Base-by-base conservation (phyloP, 2,888 invertebrate genomes). In the Sycophila texana region DNA sequence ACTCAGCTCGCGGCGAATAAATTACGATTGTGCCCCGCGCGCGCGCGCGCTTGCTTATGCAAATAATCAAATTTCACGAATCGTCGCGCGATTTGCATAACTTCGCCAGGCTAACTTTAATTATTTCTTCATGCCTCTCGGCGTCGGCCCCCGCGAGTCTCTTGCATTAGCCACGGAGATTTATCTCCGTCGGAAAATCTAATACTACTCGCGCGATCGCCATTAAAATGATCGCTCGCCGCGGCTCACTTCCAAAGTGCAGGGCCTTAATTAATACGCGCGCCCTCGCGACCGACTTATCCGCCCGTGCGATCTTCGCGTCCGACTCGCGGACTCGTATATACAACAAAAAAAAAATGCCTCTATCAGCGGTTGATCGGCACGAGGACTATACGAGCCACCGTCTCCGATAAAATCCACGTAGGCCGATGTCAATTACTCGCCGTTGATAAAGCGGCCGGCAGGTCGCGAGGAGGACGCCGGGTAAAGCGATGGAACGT, bases 31-130 rank as follows among this genome's bases (percentile, higher is more conserved):
- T 57, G n/a, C 20, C 39, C 26, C 26, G 55, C 55, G 3, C 55
- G 55, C 18, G 16, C 18, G 18, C 55, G 55, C 18, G 57, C n/a
- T n/a, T 18, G 22, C 18, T 74, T 65, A 74, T 39, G 74, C 51
- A 65, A 65, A 55, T 74, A 14, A 74, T 30, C 18, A 61, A 63
- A 26, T 63, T 16, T 47, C 39, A 13, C 63, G 18, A 72, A 30
- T 51, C 57, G 1, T 13, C 63, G 51, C 4, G 18, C 7, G 2
- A 74, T 55, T 58, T 57, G 30, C 67, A 18, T 67, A 67, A 74
- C 53, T 47, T 18, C 58, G 58, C 30, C n/a, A 26, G 18, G 4
- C 39, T 63, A 65, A 65, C 53, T 53, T 67, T 67, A 53, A 39
- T 55, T 51, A 20, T 51, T n/a, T 51, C 61, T 67, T 55, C 26